Evolutionary conservation across 2,113 vertebrate species (phyloP), one percentile per base, ranked within the genome.

Genomic region (Garra rufa): DNA sequence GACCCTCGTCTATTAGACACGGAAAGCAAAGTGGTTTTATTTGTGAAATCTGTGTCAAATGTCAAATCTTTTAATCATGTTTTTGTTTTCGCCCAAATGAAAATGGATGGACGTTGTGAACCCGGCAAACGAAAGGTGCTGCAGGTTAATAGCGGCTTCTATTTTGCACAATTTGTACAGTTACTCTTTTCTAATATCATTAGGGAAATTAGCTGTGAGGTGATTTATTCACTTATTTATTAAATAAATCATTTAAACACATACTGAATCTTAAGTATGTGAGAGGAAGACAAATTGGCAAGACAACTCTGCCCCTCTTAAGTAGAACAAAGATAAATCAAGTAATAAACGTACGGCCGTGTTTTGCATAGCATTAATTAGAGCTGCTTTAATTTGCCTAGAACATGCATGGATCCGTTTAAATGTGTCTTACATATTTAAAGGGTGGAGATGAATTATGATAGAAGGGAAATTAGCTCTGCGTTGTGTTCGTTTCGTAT

Each of bases 181-280:
- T 95, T 93, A 94, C 90, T 94, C 89, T 91, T 93, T 93, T 93
- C 92, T 93, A 94, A 95, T 93, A 94, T 95, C 92, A 94, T 95
- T 94, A 94, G 92, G 92, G 88, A 94, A 95, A 95, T 95, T 92
- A 93, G 92, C 92, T 92, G 87, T 85, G 89, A 90, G 91, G 90
- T 93, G 93, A 95, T 94, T 94, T 92, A 94, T 94, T 94, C 94
- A 91, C 92, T 93, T 92, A 92, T 94, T 92, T 92, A 89, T 92
- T 93, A 92, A 94, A 95, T 94, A 95, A 95, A 94, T 94, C 89
- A 93, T 94, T 94, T 92, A 92, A 92, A 91, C 92, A 85, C 92
- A 90, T 89, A 88, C 90, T 90, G 92, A 93, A 93, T 94, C 91
- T 91, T 92, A 93, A 94, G 90, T 87, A 85, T 78, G 89, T 85